Evolutionary conservation across 2,113 vertebrate genomes (phyloP), one percentile per base, ranked within the genome.

Genomic region (Carassius gibelio): DNA sequence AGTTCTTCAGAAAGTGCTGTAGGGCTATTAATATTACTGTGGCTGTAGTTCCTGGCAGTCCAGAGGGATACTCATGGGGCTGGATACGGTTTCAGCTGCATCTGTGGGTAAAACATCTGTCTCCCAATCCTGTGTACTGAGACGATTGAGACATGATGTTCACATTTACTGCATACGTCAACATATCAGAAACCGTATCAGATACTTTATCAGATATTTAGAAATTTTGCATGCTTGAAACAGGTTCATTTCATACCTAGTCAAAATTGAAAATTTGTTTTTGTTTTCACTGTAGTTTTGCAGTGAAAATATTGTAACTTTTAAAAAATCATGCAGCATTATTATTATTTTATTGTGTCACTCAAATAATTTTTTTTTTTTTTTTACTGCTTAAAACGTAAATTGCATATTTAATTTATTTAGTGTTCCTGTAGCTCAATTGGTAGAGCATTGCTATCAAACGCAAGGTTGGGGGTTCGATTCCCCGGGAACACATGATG

Each of bases 81-180:
- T 62, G 89, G 92, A 90, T 93, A 92, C 86, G 90, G 88, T 94
- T 94, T 92, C 93, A 92, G 88, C 88, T 75, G 52, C 85, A 90
- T 91, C 85, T 90, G 86, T 91, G 91, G 89, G 91, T 92, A 90
- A 86, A 85, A 84, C 88, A 84, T 90, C 77, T 87, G 17, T 78
- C 34, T 80, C 78, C 30, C 45, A 36, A 14, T 66, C 21, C 79
- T 11, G 42, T 42, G 26, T 45, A 48, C 61, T 62, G 38, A 45
- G 45, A 68, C 10, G 21, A 64, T 10, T 81, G 38, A 66, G 42
- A 48, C 81, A 74, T 36, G n/a, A 75, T 83, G 64, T 75, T 76
- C 17, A 74, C 23, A 15, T 71, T 14, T 66, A 78, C 59, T 42
- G 78, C 42, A 23, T 17, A 61, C 26, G 15, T 82, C 62, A 8